Evolutionary conservation across 2,113 vertebrate genomes (phyloP), one percentile per base, ranked within the genome.

Genomic region (Pelusios castaneus): DNA sequence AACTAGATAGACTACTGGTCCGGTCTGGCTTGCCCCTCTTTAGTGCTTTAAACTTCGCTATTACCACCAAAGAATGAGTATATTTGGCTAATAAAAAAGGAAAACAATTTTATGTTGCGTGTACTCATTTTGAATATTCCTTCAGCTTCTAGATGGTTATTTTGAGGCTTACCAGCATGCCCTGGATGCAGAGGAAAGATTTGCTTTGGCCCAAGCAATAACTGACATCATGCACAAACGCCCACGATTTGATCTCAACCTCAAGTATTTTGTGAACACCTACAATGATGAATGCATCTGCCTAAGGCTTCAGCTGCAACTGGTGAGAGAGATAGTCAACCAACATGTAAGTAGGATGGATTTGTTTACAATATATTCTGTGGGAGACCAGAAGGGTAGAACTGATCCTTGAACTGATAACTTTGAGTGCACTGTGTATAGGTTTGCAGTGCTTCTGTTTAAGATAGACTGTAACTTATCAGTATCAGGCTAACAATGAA

Each of bases 101-200:
- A 31, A 52, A 89, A 84, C 8, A 58, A 77, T 43, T 4, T 16
- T 31, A 89, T 92, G 31, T 55, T 70, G 85, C 7, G 5, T 24
- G 13, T 13, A 45, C 58, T 55, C 52, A 58, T 77, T 60, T 70
- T 76, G 54, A 51, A 45, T 80, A 89, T 87, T 29, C 82, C 80
- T 95, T 78, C 94, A 99, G 98, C 97, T 99, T 89, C 92, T 99
- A 34, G 97, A 98, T 93, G 95, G 97, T 96, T 98, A 98, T 83
- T 98, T 97, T 54, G 98, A 98, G 96, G 97, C 97, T 76, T 98
- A 98, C 89, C 98, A 98, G 88, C 98, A 98, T 58, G 81, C 95
- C 29, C 47, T 96, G 60, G 97, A 98, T 78, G 49, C 95, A 17
- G 98, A 98, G 60, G 97, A 98, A 96, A 96, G 97, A 91, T 97